These are phyloP conservation scores for Metacarcinus magister DNA, from an alignment of 2,888 invertebrate species.

Conservation along the genomic window DNA sequence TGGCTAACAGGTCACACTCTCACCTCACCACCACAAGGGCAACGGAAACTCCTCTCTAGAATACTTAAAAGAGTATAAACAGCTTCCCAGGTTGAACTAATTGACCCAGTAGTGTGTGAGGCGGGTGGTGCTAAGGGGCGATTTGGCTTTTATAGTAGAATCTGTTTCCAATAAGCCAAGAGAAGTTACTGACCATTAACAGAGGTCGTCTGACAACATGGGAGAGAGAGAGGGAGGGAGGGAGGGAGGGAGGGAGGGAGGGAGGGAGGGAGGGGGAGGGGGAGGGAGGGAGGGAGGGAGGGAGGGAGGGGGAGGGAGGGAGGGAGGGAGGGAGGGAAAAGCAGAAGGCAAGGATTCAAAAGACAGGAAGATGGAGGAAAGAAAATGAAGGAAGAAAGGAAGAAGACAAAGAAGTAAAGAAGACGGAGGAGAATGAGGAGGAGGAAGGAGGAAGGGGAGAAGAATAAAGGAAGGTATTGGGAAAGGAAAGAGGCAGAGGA, in stretches of 20 bases:
- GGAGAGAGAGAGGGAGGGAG: background rate
- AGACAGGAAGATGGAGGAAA: background rate
- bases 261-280: background rate
- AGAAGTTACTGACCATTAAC: constrained; percentile 8
- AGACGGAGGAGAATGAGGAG: background rate
- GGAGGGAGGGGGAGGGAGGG: background rate
- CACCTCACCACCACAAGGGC: background rate
- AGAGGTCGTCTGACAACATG: background rate
- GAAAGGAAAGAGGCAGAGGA: background rate
- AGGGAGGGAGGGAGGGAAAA: background rate
- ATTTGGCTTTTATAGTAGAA: constrained; percentile 22
- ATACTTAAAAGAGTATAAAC: background rate
- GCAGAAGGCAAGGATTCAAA: background rate
- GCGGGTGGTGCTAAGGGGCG: background rate
- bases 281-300: background rate
- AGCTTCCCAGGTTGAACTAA: background rate
- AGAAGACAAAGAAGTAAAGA: background rate
- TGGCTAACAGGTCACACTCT: constrained; percentile 10
- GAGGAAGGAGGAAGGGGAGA: background rate
- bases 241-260: background rate
- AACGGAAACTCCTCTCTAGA: background rate
- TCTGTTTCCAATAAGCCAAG: constrained; percentile 51
- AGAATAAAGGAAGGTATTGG: background rate
- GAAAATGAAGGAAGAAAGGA: background rate
- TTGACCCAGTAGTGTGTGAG: background rate